Evolutionary conservation across 2,797 vertebrate genomes (phyloP).

Genomic region (Syncerus caffer): DNA sequence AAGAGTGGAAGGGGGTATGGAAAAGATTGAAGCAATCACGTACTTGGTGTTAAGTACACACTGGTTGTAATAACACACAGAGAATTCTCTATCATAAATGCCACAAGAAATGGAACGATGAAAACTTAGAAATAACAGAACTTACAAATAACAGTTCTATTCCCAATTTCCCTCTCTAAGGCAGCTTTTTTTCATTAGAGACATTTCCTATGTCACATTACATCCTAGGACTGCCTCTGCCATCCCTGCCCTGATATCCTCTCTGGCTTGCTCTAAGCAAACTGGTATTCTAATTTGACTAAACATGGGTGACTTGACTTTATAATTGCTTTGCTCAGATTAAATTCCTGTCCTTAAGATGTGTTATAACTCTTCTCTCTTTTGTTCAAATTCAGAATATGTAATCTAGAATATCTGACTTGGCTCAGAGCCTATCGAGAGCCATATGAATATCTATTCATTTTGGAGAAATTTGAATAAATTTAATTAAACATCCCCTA

Average conservation of each 20-base stretch:
- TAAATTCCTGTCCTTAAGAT: neutral
- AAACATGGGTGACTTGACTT: neutral
- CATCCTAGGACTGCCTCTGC: neutral
- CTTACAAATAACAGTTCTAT: neutral
- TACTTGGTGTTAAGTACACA: neutral
- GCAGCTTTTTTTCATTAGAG: neutral
- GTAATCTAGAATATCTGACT: neutral
- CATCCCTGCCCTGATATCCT: neutral
- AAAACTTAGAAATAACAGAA: neutral
- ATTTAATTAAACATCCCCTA: neutral
- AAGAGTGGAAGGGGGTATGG: rapidly evolving
- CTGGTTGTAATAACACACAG: neutral
- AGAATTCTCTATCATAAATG: neutral
- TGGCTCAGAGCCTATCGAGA: neutral
- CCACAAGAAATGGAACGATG: neutral
- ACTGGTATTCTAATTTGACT: neutral
- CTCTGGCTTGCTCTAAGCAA: neutral
- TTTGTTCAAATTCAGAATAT: neutral
- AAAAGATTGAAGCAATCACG: neutral
- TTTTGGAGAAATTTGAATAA: neutral
- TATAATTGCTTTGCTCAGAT: neutral
- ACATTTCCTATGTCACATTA: neutral
- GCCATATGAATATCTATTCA: neutral
- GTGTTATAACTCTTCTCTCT: neutral
- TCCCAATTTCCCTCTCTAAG: neutral